Conservation (phyloP, 2,888 invertebrate species). For the Rhynchonema sp. region DNA sequence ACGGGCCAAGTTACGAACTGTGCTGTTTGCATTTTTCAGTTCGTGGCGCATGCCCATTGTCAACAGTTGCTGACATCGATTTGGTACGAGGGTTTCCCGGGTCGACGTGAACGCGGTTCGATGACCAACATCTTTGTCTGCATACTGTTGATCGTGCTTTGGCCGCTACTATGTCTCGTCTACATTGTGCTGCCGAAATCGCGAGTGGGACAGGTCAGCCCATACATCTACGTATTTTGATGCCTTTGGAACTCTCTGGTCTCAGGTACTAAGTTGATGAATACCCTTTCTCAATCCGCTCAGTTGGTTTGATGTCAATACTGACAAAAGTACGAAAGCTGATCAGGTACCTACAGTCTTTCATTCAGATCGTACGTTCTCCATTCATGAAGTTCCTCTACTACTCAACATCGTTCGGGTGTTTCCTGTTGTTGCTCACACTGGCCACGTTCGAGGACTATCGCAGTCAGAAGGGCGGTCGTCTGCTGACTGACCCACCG, state of each 20-base stretch:
- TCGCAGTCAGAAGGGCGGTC: constrained; percentile 17
- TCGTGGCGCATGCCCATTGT: constrained; percentile 40
- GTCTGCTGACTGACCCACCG: constrained; percentile 14
- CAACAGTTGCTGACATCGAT: constrained; percentile 39
- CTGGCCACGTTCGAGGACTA: constrained; percentile 29
- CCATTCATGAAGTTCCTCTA: constrained; percentile 42
- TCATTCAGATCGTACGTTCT: constrained; percentile 35
- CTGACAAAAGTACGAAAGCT: no score
- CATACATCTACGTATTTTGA: no score
- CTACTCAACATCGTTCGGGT: constrained; percentile 39
- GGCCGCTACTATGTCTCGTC: constrained; percentile 32
- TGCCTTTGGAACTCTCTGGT: no score
- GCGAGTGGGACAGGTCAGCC: no score
- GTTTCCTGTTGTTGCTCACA: constrained; percentile 36
- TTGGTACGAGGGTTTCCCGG: constrained; percentile 39
- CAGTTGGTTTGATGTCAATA: no score
- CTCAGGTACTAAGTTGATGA: no score
- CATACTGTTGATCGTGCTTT: constrained; percentile 34
- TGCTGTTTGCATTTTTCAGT: constrained; percentile 30
- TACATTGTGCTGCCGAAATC: constrained; percentile 25
- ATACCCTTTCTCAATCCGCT: no score
- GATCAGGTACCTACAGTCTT: no score
- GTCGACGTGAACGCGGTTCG: constrained; percentile 33
- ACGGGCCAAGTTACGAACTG: no score
- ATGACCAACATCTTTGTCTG: constrained; percentile 32